Percentiles rank a stretch among this genome's conserved stretches.
phyloP scores from a whole-genome alignment of 1,140 invertebrate species.

The Pseudomyrmex pallidus region DNA sequence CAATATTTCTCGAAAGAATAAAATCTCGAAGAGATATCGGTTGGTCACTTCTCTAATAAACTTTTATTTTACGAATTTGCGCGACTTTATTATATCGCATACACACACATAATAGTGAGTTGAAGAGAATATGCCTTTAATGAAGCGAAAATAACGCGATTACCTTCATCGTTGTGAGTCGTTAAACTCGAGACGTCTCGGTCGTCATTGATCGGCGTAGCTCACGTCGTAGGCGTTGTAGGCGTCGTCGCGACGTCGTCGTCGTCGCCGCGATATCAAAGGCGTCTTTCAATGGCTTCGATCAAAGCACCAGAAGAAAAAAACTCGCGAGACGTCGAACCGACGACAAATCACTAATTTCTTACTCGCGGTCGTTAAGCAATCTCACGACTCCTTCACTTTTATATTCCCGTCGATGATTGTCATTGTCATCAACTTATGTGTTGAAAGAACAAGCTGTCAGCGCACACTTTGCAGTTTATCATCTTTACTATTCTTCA shows the following conservation, averaged over 20 bases:
- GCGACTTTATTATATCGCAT: conserved; percentile 21
- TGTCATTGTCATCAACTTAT: neutral
- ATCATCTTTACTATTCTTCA: neutral
- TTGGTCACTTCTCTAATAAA: conserved; percentile 5
- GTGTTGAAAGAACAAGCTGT: no score
- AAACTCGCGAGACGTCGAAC: neutral
- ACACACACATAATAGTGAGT: conserved; percentile 5
- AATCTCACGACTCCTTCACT: neutral
- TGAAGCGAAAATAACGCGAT: conserved; percentile 39
- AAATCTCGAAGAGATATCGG: conserved; percentile 3
- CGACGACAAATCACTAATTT: conserved; percentile 42
- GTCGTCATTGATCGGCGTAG: conserved; percentile 45
- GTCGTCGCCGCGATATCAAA: conserved; percentile 40
- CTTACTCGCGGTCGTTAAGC: conserved; percentile 36
- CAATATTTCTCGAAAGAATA: neutral
- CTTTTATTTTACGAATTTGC: conserved; percentile 34
- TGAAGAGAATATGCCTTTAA: neutral
- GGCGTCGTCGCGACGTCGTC: conserved; percentile 2
- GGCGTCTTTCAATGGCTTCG: conserved; percentile 34
- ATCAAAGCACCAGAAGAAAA: neutral
- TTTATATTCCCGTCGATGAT: conserved; percentile 16
- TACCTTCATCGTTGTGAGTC: conserved; percentile 32
- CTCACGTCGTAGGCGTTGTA: conserved; percentile 10
- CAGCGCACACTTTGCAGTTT: no score
- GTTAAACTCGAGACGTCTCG: conserved; percentile 55